Percentiles rank a stretch among this genome's conserved stretches.
These are phyloP conservation scores for Calliscelio sp. DNA, from an alignment of 2,888 invertebrate species.

Conservation along the genomic window DNA sequence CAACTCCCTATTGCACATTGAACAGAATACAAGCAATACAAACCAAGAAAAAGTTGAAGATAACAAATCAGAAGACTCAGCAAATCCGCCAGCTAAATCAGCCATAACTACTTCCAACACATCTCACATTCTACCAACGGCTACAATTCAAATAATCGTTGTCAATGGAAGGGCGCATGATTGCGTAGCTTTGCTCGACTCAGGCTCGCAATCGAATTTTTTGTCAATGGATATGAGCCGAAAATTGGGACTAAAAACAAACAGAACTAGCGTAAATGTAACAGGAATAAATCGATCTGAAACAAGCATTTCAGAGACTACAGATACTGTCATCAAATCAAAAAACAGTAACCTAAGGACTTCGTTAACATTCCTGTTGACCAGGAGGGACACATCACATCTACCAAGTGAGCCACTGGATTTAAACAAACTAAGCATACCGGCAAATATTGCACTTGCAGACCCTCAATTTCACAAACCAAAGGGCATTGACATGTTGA, in stretches of 20 bases:
- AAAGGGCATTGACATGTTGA: constrained; percentile 38
- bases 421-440: constrained; percentile 5
- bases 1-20: too few relatives aligned
- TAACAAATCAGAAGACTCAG: too few relatives aligned
- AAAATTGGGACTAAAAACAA: constrained; percentile 14
- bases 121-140: constrained; percentile 16
- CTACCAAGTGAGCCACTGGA: constrained; percentile 40
- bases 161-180: constrained; percentile 3
- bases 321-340: neutral
- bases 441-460: constrained; percentile 15
- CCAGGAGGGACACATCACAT: constrained; percentile 2
- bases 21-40: too few relatives aligned
- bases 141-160: constrained; percentile 17
- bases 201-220: constrained; percentile 10
- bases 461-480: constrained; percentile 32
- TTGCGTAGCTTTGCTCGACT: constrained; percentile 32
- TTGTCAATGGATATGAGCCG: neutral
- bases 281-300: constrained; percentile 2
- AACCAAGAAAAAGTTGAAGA: too few relatives aligned
- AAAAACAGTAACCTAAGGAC: neutral
- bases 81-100: too few relatives aligned
- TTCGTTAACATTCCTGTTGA: neutral
- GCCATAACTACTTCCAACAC: too few relatives aligned
- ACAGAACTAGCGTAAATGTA: neutral
- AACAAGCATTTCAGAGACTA: neutral